These are phyloP conservation scores for Condylura cristata DNA, from an alignment of 2,113 vertebrate genomes.

Conservation along the genomic window DNA sequence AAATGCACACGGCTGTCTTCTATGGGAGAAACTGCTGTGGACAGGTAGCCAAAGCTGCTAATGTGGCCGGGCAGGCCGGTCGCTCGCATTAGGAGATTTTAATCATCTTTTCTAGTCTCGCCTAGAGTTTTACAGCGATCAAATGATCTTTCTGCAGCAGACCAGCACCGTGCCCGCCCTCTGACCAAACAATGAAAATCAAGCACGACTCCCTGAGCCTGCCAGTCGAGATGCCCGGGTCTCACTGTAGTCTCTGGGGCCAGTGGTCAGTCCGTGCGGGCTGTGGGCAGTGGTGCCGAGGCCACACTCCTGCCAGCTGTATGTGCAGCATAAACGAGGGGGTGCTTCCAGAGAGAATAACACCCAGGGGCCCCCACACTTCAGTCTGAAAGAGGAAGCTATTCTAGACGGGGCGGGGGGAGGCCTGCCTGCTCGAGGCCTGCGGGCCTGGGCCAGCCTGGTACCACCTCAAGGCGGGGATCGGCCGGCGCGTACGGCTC, in stretches of 20 bases:
- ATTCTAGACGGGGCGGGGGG: neutral
- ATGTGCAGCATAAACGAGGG: neutral
- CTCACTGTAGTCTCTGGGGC: neutral
- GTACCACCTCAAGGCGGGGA: neutral
- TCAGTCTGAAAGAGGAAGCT: neutral
- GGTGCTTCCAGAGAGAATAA: neutral
- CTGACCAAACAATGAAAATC: neutral
- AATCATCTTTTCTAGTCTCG: neutral
- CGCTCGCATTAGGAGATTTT: neutral
- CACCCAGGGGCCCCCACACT: too few species aligned
- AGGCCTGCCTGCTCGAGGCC: neutral
- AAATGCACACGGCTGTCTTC: neutral
- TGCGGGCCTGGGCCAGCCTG: too few species aligned
- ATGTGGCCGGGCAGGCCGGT: neutral
- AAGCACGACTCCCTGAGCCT: neutral
- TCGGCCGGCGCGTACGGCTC: too few species aligned
- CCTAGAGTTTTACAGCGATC: neutral
- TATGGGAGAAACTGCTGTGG: neutral
- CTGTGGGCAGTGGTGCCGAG: too few species aligned
- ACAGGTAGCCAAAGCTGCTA: neutral
- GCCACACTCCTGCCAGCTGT: fast-evolving
- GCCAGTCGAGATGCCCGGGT: neutral
- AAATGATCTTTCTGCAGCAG: neutral
- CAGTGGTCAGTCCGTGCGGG: too few species aligned
- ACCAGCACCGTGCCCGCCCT: neutral